Conservation (phyloP, 2,113 vertebrate genomes). For the Prunella himalayana region DNA sequence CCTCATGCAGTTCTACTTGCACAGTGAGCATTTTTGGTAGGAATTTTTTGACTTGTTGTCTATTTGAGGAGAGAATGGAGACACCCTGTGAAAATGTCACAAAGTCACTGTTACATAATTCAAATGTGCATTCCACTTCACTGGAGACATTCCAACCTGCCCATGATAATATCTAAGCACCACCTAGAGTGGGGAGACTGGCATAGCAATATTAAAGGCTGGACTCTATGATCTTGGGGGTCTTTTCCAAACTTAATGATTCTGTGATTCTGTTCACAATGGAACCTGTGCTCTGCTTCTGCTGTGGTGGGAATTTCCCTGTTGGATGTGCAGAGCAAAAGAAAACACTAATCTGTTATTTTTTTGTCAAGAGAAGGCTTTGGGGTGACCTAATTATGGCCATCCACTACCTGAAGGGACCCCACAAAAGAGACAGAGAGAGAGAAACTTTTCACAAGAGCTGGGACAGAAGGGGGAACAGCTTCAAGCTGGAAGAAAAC, state of each 20-base stretch:
- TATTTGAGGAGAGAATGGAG: background rate
- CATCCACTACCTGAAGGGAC: background rate
- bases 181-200: background rate
- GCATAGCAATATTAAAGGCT: background rate
- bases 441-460: background rate
- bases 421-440: no score
- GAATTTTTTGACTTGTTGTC: background rate
- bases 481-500: background rate
- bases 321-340: background rate
- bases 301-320: background rate
- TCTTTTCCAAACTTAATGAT: background rate
- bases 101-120: background rate
- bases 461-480: fast-evolving
- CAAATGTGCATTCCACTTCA: background rate
- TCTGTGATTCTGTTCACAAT: background rate
- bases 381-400: background rate
- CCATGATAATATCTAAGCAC: background rate
- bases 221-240: no score
- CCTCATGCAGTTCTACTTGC: background rate
- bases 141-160: background rate
- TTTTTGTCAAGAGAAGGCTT: background rate
- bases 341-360: background rate
- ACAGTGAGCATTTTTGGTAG: background rate
- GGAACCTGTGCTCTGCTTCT: background rate
- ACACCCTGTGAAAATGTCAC: background rate